Conservation (phyloP, 2,888 invertebrate species). For the Ceraclea dissimilis region DNA sequence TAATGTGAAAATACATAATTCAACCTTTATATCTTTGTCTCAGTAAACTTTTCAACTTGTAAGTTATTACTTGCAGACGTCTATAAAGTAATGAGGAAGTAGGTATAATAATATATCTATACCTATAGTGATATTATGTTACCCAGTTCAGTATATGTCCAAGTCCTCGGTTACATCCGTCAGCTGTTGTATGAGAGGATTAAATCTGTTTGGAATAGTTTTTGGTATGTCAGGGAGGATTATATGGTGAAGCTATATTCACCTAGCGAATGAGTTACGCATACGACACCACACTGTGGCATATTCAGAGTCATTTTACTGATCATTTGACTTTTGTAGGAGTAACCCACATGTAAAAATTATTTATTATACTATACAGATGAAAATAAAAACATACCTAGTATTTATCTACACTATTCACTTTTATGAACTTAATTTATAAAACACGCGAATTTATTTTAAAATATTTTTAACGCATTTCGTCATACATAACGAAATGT, state of each 20-base stretch:
- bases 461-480: too few species aligned
- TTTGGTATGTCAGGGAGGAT: conserved; percentile 23
- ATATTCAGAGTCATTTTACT: background rate
- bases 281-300: conserved; percentile 18
- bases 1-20: background rate
- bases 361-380: too few species aligned
- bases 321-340: background rate
- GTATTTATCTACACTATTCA: too few species aligned
- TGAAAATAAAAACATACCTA: too few species aligned
- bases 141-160: background rate
- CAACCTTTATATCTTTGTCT: background rate
- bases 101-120: background rate
- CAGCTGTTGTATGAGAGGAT: conserved; percentile 19
- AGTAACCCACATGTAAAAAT: too few species aligned
- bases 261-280: conserved; percentile 18
- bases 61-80: background rate
- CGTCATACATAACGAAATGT: too few species aligned
- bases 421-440: too few species aligned
- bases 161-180: conserved; percentile 12
- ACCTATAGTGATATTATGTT: background rate
- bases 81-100: background rate
- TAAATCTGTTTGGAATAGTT: conserved; percentile 25
- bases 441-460: too few species aligned
- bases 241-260: conserved; percentile 15
- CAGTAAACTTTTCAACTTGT: background rate